Base-by-base conservation (phyloP, 2,113 vertebrate genomes). In the Pomatostomus ruficeps region DNA sequence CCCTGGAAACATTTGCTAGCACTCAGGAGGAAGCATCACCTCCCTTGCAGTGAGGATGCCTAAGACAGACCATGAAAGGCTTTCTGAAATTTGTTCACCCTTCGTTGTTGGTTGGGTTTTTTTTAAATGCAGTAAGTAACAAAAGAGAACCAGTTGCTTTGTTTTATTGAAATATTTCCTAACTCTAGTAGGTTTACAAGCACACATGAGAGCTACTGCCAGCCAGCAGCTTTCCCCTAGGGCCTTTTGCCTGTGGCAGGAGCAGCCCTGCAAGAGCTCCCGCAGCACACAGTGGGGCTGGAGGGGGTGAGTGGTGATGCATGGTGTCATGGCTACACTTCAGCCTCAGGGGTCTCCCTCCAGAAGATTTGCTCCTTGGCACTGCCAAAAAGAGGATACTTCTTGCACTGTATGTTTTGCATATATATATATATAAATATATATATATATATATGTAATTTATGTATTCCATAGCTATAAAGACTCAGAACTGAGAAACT, bases 211-310 rank as follows among this genome's bases (percentile, higher is more conserved):
- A 81, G 33, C 71, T 91, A 9, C 43, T 52, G 75, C n/a, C 74
- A 67, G 46, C 20, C 21, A 1, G 46, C 21, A 13, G 71, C 26
- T 72, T 88, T 78, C 23, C 71, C 31, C 68, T 19, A 31, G 31
- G 35, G 29, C 40, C 49, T 65, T 1, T 1, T 26, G 45, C 31
- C 33, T 63, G 54, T 3, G 3, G 51, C 62, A 73, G 72, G 7
- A 70, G 19, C 2, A 6, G 62, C 43, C 14, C n/a, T 45, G 5
- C 16, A 7, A 46, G 36, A 89, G 11, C 24, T 84, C 65, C 40
- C 1, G 0, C 12, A 14, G 65, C 0, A 0, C 48, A 25, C 29
- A 8, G n/a, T 2, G 25, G 28, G 40, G 49, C 58, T 85, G 75
- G 35, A 49, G n/a, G 24, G 29, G 29, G 2, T 75, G 16, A 82